Evolutionary conservation across 2,888 invertebrate species (phyloP).

Genomic region (Listrodromus nycthemerus): DNA sequence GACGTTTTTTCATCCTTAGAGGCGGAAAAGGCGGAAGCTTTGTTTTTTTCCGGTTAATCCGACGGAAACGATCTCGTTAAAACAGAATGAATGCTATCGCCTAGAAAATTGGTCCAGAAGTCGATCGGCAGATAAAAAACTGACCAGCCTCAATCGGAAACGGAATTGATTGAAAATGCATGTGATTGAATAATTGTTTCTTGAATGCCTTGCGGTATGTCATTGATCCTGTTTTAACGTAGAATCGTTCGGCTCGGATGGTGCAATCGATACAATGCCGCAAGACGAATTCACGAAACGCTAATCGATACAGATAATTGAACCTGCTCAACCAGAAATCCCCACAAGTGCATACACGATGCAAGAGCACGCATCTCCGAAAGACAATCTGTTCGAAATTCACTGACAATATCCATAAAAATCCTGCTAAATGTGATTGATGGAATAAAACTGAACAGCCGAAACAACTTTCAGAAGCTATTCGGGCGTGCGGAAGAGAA

Average conservation of each 20-base stretch:
- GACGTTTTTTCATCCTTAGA: background rate
- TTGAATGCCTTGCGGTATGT: background rate
- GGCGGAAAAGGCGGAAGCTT: background rate
- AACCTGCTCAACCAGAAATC: slow-evolving; percentile 27
- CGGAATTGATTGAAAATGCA: too few relatives aligned
- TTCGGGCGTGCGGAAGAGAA: background rate
- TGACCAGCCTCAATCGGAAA: too few relatives aligned
- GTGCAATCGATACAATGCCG: background rate
- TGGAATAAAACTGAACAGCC: slow-evolving; percentile 3
- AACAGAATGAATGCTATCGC: background rate
- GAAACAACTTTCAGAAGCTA: background rate
- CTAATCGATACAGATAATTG: slow-evolving; percentile 56
- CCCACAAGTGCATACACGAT: slow-evolving; percentile 24
- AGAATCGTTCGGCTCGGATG: background rate
- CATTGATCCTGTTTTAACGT: background rate
- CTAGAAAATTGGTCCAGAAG: background rate
- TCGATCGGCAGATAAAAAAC: background rate
- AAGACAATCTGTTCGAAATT: slow-evolving; percentile 56
- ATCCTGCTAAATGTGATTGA: slow-evolving; percentile 20
- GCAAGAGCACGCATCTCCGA: slow-evolving; percentile 28
- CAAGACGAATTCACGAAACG: slow-evolving; percentile 8
- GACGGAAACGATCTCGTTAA: background rate
- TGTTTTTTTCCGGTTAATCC: background rate
- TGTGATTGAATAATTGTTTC: background rate
- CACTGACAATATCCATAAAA: slow-evolving; percentile 8